Evolutionary conservation across 1,140 invertebrate species (phyloP).

Genomic region (Zaprionus kolodkinae): DNA sequence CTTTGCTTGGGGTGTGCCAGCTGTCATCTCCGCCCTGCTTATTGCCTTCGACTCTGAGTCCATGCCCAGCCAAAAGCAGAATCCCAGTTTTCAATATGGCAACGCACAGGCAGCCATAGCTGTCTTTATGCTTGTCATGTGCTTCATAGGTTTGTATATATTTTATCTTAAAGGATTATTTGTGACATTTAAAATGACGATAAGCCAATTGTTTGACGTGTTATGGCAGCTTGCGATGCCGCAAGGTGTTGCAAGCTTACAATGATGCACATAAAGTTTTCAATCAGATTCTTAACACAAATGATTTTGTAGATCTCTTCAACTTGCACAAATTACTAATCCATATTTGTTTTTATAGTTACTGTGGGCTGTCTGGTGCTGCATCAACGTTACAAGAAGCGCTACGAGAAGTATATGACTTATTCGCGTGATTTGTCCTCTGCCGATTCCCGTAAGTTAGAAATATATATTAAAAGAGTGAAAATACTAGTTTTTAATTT

Average conservation of each 20-base stretch:
- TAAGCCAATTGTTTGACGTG: slow-evolving; percentile 50
- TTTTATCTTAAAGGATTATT: background rate
- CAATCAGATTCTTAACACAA: slow-evolving; percentile 63
- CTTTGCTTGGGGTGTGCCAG: slow-evolving; percentile 90
- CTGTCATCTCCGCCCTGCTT: slow-evolving; percentile 86
- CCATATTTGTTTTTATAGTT: slow-evolving; percentile 83
- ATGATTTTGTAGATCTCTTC: background rate
- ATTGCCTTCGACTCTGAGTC: slow-evolving; percentile 85
- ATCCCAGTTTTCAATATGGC: slow-evolving; percentile 93
- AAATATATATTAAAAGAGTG: background rate
- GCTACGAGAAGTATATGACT: slow-evolving; percentile 85
- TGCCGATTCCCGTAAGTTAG: slow-evolving; percentile 75
- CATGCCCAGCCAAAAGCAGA: slow-evolving; percentile 86
- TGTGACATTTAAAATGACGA: slow-evolving; percentile 38
- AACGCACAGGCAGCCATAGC: slow-evolving; percentile 89
- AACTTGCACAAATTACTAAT: background rate
- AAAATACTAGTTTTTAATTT: background rate
- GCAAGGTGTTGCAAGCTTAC: slow-evolving; percentile 73
- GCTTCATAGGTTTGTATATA: slow-evolving; percentile 87
- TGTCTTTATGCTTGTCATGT: slow-evolving; percentile 87
- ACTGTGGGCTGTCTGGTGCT: slow-evolving; percentile 90
- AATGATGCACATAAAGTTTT: slow-evolving; percentile 78
- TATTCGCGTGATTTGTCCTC: slow-evolving; percentile 81
- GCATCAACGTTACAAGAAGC: slow-evolving; percentile 89
- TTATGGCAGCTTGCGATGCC: slow-evolving; percentile 47